Base-by-base conservation (phyloP, 2,797 vertebrate species). In the Knipowitschia caucasica region DNA sequence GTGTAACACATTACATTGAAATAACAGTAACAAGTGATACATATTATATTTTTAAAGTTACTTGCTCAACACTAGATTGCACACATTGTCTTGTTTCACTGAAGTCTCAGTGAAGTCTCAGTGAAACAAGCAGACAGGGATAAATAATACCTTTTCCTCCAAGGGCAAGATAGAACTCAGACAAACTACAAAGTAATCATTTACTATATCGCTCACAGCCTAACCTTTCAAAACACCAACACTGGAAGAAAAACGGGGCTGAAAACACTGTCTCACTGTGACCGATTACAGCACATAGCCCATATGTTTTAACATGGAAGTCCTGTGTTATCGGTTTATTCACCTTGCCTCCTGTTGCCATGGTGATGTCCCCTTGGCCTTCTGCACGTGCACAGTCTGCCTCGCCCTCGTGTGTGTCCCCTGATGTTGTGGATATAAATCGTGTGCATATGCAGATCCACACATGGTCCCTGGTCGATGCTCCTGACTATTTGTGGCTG, bases 271-370 rank as follows among this genome's bases (percentile, higher is more conserved):
- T 50, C 21, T 1, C 7, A 11, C 14, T 20, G 12, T 24, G 26
- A 26, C 18, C 44, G 20, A 36, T 49, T 40, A 20, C 7, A 10
- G 15, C 36, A n/a, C 18, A 9, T 50, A n/a, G n/a, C n/a, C n/a
- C n/a, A 12, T 49, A 24, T 58, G 25, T 59, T 27, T 59, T 31
- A 43, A 17, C 24, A 1, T 17, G 42, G 15, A 34, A 5, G 9
- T 53, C 43, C 14, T 25, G 54, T 62, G 70, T 71, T 79, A 74
- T 73, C 62, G 44, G 54, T 49, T 62, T 56, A 52, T 53, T 62
- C 74, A 80, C 76, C 74, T 85, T 36, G 65, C 75, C 73, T 76
- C 73, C 63, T 78, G 86, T 88, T 88, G 83, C 86, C 84, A 86
- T 88, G 84, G 84, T 79, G 69, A 88, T 84, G 66, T 81, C 67